Conservation (phyloP, 2,797 vertebrate species). For the Hippocampus kuda region DNA sequence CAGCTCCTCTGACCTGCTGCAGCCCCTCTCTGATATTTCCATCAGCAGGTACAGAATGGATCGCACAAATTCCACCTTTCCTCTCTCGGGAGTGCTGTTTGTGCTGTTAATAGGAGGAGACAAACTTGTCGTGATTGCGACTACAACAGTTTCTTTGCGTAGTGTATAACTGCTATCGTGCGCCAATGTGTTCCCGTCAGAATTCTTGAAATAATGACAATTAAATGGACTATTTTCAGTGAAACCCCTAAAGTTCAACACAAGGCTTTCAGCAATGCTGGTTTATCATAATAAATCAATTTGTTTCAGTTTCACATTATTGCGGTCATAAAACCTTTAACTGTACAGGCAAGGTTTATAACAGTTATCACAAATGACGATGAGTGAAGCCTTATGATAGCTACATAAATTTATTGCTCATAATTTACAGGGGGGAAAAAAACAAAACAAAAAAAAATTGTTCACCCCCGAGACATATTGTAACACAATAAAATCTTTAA, state of each 20-base stretch:
- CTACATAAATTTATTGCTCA: too few relatives aligned
- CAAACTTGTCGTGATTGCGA: constrained; percentile 17
- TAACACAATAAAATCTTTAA: background rate
- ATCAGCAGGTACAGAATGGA: constrained; percentile 53
- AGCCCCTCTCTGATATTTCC: constrained; percentile 49
- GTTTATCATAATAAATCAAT: background rate
- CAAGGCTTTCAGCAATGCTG: background rate
- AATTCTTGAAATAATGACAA: constrained; percentile 1
- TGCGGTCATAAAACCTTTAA: background rate
- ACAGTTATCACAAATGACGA: background rate
- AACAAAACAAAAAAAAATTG: too few relatives aligned
- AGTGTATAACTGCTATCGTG: background rate
- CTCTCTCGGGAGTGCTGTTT: constrained; percentile 19
- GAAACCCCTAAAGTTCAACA: background rate
- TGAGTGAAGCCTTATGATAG: background rate
- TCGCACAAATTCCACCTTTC: constrained; percentile 31
- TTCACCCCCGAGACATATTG: background rate
- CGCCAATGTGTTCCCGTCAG: background rate
- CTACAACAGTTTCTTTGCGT: constrained; percentile 4
- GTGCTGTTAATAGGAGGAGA: constrained; percentile 5
- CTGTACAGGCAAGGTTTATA: background rate
- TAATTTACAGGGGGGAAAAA: too few relatives aligned
- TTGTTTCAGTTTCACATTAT: background rate
- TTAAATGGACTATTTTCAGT: background rate
- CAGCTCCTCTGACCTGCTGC: constrained; percentile 56